These are phyloP conservation scores for Flexamia atlantica DNA, from an alignment of 2,888 invertebrate species.

Conservation along the genomic window DNA sequence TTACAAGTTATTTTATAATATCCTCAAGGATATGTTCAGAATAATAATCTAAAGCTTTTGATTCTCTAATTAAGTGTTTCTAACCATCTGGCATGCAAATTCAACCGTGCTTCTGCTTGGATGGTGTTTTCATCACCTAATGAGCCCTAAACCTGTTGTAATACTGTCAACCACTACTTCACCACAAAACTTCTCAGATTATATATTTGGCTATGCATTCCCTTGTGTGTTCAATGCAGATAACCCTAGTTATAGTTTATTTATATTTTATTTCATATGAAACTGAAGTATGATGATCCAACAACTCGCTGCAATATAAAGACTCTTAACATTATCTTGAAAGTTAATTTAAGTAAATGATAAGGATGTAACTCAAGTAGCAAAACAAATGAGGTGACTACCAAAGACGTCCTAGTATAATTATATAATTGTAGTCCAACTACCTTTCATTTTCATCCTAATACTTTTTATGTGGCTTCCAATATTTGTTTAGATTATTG, in stretches of 20 bases:
- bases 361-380: neutral
- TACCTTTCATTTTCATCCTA: slow-evolving; percentile 35
- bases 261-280: neutral
- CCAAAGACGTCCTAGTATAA: slow-evolving; percentile 31
- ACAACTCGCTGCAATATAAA: neutral
- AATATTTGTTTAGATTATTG: slow-evolving; percentile 51
- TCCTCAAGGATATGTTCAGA: neutral
- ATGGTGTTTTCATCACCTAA: neutral
- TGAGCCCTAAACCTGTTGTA: neutral
- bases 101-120: neutral
- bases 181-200: neutral
- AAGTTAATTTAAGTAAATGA: neutral
- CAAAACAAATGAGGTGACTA: neutral
- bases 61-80: neutral
- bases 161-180: neutral
- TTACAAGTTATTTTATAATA: no score
- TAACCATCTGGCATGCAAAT: neutral
- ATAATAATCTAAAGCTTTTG: no score
- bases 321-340: neutral
- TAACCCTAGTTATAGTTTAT: neutral
- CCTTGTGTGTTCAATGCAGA: slow-evolving; percentile 2
- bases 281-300: no score
- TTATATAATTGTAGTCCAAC: slow-evolving; percentile 6
- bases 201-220: neutral
- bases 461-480: slow-evolving; percentile 41